These are phyloP conservation scores for Capromys pilorides DNA, from an alignment of 2,797 vertebrate genomes.

Conservation along the genomic window DNA sequence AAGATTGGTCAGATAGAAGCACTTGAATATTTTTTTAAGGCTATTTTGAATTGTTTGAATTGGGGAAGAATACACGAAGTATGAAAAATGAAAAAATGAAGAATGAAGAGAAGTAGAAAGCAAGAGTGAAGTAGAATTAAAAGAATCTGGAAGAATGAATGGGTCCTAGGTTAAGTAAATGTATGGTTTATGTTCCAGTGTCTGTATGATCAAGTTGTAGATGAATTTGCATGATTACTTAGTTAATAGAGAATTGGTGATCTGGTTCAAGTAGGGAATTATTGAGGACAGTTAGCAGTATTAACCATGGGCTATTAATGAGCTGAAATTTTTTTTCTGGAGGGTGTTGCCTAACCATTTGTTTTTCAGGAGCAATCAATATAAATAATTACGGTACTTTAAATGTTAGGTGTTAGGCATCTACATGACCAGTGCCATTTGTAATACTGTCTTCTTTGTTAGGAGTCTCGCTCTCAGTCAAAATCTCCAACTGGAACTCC, in stretches of 20 bases:
- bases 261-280: constrained; percentile 91
- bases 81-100: constrained; percentile 99
- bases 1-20: constrained; percentile 99
- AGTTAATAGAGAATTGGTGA: constrained; percentile 91
- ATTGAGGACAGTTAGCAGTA: constrained; percentile 88
- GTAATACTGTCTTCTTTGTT: constrained; percentile 91
- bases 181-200: constrained; percentile 97
- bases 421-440: constrained; percentile 88
- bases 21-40: constrained; percentile 94
- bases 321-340: constrained; percentile 88
- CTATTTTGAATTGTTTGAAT: constrained; percentile 97
- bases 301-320: constrained; percentile 88
- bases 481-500: constrained; percentile 95
- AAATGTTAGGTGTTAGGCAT: constrained; percentile 90
- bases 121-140: constrained; percentile 98
- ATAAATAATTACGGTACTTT: constrained; percentile 87
- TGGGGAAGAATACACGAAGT: constrained; percentile 96
- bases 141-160: constrained; percentile 99
- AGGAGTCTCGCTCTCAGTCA: constrained; percentile 95
- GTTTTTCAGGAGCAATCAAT: constrained; percentile 93
- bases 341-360: constrained; percentile 93
- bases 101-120: constrained; percentile 99
- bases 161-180: constrained; percentile 99
- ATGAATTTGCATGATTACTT: constrained; percentile 94
- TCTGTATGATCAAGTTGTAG: constrained; percentile 94